A percentile compares a stretch with the other conserved stretches of the same genome.
Conservation (phyloP, 2,113 vertebrate genomes). For the Passer montanus region DNA sequence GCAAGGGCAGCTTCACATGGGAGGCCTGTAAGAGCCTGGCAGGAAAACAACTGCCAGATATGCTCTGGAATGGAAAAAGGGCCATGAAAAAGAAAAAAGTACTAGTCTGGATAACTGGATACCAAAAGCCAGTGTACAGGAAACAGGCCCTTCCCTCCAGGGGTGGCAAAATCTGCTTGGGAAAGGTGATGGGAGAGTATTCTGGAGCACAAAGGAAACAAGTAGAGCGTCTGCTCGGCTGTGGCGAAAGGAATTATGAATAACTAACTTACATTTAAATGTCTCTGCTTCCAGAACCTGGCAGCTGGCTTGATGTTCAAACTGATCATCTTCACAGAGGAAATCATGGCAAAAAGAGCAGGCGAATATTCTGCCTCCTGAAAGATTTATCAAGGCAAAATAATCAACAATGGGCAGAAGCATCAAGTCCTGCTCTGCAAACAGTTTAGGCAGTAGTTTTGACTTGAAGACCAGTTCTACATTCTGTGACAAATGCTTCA, state of each 20-base stretch:
- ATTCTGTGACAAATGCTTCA: neutral
- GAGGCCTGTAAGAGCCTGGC: neutral
- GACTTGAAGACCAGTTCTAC: neutral
- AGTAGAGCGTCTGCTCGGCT: neutral
- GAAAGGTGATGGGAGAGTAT: neutral
- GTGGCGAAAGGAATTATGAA: neutral
- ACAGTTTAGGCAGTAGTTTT: neutral
- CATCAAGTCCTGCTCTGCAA: neutral
- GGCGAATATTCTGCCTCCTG: constrained; percentile 95
- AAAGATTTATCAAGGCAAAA: constrained; percentile 38
- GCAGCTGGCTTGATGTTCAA: constrained; percentile 99
- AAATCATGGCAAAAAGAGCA: constrained; percentile 97
- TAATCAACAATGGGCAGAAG: neutral
- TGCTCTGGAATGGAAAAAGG: neutral
- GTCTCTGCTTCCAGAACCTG: constrained; percentile 97
- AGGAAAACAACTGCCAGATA: neutral
- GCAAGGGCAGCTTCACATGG: neutral
- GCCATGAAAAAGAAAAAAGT: neutral
- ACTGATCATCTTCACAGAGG: constrained; percentile 98
- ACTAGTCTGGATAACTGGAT: neutral
- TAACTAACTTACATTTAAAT: constrained; percentile 91
- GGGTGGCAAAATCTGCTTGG: neutral
- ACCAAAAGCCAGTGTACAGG: neutral
- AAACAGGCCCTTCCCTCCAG: neutral
- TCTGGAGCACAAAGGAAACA: neutral